Evolutionary conservation across 2,888 invertebrate genomes (phyloP), one percentile per base, ranked within the genome.

Genomic region (Agrochola lota): DNA sequence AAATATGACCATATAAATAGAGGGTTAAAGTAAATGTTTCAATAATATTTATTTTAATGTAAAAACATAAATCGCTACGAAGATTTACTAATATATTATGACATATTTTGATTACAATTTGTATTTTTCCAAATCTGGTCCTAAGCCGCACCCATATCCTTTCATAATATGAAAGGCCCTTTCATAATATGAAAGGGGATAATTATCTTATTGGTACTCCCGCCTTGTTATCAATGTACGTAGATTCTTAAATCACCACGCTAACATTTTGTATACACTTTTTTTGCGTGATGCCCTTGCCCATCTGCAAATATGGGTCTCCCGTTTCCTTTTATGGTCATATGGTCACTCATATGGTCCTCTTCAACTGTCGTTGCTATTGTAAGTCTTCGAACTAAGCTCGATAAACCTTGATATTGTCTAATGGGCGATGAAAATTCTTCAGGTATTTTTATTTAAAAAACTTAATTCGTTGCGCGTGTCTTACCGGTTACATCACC

Each of bases 1-100:
- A 69, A 77, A 77, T 57, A 30, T 63, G 4, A 46, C n/a, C 26
- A 40, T 40, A n/a, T 77, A 49, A 71, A 57, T 40, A 66, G 7
- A 35, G 30, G 15, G 17, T 64, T 35, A 26, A 17, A 63, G 0
- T 26, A 8, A 46, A n/a, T n/a, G 26, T 49, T 57, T 30, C 2
- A 9, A 55, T 11, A 35, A 6, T 17, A 57, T 75, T 43, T 30
- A 46, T 35, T 63, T 55, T 1, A 55, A 2, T 43, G 8, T 49
- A 17, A 49, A 23, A 49, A 70, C 4, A 15, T 26, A 26, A 26
- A 11, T 49, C 8, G 23, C 23, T 17, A 23, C 17, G 4, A 23
- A 26, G 12, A 66, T 49, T 64, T 7, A 57, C 26, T 26, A 26
- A 15, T 15, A 26, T 17, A 57, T 20, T 12, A 70, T 57, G n/a